Conservation (phyloP, 2,113 vertebrate genomes). For the Nothoprocta pentlandii region DNA sequence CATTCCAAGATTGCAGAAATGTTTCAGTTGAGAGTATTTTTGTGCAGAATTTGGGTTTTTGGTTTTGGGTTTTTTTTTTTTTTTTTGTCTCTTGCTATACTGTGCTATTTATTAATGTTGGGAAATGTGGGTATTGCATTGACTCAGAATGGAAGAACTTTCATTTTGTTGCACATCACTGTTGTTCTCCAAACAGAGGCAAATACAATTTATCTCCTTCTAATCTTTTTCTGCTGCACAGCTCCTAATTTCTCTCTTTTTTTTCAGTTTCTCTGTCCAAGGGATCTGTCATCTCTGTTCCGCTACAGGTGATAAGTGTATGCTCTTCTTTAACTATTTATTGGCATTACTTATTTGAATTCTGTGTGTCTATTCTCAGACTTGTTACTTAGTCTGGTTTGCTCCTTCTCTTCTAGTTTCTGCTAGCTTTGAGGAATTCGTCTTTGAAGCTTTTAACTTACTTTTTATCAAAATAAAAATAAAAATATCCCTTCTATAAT, state of each 20-base stretch:
- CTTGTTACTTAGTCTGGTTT: too few species aligned
- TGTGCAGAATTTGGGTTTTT: neutral
- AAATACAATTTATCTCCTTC: neutral
- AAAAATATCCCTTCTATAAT: neutral
- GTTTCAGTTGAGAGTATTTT: neutral
- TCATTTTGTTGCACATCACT: neutral
- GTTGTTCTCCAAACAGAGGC: neutral
- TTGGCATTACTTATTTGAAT: too few species aligned
- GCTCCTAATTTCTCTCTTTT: neutral
- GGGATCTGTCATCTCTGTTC: neutral
- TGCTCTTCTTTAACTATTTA: too few species aligned
- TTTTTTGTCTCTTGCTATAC: neutral
- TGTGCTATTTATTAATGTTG: neutral
- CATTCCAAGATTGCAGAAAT: neutral
- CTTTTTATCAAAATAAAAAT: neutral
- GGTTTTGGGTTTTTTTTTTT: neutral
- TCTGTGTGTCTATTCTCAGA: too few species aligned
- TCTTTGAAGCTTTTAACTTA: neutral
- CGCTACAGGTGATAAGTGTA: accelerated
- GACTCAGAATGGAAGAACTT: neutral
- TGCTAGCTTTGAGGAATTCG: neutral
- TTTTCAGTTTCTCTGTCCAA: neutral
- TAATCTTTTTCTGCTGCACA: neutral
- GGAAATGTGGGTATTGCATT: neutral
- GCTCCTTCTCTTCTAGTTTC: neutral